phyloP scores from a whole-genome alignment of 2,888 invertebrate genomes.

The Ochropleura plecta region DNA sequence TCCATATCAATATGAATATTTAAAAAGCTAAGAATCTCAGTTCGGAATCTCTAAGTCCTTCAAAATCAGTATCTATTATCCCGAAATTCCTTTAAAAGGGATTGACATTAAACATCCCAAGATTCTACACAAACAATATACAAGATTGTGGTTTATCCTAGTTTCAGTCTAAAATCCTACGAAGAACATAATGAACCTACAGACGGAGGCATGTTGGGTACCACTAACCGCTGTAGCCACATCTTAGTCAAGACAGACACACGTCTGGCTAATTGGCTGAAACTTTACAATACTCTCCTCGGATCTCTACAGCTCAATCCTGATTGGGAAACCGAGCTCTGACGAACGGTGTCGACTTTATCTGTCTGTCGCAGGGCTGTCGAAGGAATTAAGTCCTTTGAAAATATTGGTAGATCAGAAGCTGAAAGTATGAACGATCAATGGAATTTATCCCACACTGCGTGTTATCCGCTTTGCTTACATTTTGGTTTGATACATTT shows the following conservation, averaged over 20 bases:
- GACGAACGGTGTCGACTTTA: conserved; percentile 34
- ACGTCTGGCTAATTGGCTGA: conserved; percentile 51
- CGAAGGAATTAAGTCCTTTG: neutral
- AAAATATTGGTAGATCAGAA: neutral
- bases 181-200: conserved; percentile 8
- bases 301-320: conserved; percentile 25
- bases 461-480: neutral
- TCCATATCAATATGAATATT: neutral
- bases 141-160: conserved; percentile 7
- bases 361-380: conserved; percentile 29
- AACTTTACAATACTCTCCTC: conserved; percentile 54
- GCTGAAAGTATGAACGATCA: neutral
- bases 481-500: neutral
- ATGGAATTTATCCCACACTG: neutral
- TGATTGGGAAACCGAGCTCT: conserved; percentile 31
- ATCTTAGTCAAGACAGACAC: conserved; percentile 20
- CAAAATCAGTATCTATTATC: neutral
- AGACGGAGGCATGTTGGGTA: neutral
- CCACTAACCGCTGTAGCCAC: conserved; percentile 22
- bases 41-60: neutral
- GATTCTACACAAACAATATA: neutral
- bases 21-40: neutral
- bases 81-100: neutral
- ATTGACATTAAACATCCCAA: neutral
- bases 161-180: conserved; percentile 9